These are phyloP conservation scores for Sarcophaga variegata DNA, from an alignment of 2,888 invertebrate species.

Conservation along the genomic window DNA sequence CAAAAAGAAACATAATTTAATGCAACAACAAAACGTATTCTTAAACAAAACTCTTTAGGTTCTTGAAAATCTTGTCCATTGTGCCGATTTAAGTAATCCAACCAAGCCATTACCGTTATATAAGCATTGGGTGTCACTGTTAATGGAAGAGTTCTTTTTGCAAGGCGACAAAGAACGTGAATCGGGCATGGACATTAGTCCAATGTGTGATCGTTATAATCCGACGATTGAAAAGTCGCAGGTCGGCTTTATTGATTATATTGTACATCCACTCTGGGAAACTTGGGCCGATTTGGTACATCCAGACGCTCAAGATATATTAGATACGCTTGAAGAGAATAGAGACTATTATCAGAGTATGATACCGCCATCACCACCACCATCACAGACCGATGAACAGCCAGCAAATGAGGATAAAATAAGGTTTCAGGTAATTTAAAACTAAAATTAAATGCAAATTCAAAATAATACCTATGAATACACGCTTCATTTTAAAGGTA, in stretches of 20 bases:
- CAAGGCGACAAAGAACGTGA: slow-evolving; percentile 98
- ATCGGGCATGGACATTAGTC: slow-evolving; percentile 97
- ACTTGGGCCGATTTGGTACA: slow-evolving; percentile 99
- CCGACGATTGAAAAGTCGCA: slow-evolving; percentile 99
- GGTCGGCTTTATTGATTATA: slow-evolving; percentile 99
- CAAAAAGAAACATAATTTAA: too few species aligned
- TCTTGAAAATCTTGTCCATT: slow-evolving; percentile 99
- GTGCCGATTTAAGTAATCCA: slow-evolving; percentile 98
- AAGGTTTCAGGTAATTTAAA: slow-evolving; percentile 85
- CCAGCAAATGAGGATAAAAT: slow-evolving; percentile 86
- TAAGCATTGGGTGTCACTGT: slow-evolving; percentile 94
- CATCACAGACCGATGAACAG: slow-evolving; percentile 83
- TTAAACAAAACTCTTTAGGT: slow-evolving; percentile 84
- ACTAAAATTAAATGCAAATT: not conserved
- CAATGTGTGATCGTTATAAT: slow-evolving; percentile 99
- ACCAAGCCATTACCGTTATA: slow-evolving; percentile 97
- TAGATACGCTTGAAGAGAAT: slow-evolving; percentile 99
- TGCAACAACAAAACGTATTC: too few species aligned
- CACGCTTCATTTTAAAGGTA: slow-evolving; percentile 83
- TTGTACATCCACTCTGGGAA: slow-evolving; percentile 99
- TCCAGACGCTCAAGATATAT: slow-evolving; percentile 98
- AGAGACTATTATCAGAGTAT: slow-evolving; percentile 98
- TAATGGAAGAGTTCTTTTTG: slow-evolving; percentile 99
- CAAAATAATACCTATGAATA: not conserved
- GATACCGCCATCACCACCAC: slow-evolving; percentile 96